Evolutionary conservation across 2,113 vertebrate species (phyloP).

Genomic region (Tyrannus savana): DNA sequence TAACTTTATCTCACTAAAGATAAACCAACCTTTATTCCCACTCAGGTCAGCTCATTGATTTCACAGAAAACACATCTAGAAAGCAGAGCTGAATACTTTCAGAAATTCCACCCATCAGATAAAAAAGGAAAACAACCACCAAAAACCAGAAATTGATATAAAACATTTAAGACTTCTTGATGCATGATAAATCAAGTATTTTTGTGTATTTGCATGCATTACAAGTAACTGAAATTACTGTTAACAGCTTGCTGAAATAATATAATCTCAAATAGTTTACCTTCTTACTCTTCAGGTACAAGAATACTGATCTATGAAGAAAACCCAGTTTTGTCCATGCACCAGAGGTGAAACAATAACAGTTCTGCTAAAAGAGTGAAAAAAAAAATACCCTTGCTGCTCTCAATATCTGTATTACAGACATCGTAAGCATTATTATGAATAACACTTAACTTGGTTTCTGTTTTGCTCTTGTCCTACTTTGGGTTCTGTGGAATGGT

Average conservation of each 20-base stretch:
- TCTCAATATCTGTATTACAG: not conserved
- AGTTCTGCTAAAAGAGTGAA: not conserved
- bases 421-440: not conserved
- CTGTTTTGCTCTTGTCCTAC: not conserved
- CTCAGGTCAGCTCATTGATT: conserved; percentile 53
- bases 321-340: not conserved
- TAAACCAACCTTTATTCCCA: conserved; percentile 57
- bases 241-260: not conserved
- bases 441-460: not conserved
- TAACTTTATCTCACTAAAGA: conserved; percentile 48
- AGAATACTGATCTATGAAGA: not conserved
- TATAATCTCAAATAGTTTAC: not conserved
- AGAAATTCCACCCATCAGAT: conserved; percentile 20
- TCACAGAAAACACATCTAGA: conserved; percentile 37
- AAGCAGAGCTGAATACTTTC: not conserved
- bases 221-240: not conserved
- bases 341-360: not conserved
- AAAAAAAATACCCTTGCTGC: not conserved
- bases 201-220: not conserved
- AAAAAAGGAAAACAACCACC: not conserved
- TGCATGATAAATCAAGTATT: not conserved
- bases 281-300: not conserved
- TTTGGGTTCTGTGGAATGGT: not conserved
- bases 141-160: not conserved
- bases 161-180: not conserved